Conservation (phyloP, 2,888 invertebrate species). For the Allacma fusca region DNA sequence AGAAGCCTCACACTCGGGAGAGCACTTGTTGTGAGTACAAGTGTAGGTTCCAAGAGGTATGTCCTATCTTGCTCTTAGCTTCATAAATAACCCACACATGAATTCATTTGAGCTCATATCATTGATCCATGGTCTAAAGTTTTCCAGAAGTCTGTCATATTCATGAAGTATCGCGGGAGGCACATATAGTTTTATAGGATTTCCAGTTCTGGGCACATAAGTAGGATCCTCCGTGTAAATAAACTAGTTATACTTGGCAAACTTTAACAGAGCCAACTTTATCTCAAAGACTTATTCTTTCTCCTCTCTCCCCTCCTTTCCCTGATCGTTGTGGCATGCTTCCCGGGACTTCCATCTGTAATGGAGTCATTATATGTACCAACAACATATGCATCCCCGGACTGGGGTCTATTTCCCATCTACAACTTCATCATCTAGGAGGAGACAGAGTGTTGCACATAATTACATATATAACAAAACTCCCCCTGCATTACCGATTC, state of each 20-base stretch:
- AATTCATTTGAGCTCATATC: slow-evolving; percentile 10
- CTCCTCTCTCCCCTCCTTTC: not conserved
- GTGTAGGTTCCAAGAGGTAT: not conserved
- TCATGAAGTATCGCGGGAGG: not conserved
- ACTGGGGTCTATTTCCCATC: no score
- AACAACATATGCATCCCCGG: not conserved
- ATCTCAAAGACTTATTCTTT: not conserved
- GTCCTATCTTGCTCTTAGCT: not conserved
- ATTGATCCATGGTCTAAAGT: slow-evolving; percentile 2
- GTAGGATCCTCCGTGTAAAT: not conserved
- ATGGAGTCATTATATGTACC: not conserved
- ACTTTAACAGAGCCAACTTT: slow-evolving; percentile 6
- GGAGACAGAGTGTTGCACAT: no score
- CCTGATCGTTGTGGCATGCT: not conserved
- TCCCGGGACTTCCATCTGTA: not conserved
- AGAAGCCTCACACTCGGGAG: not conserved
- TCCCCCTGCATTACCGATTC: no score
- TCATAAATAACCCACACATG: slow-evolving; percentile 18
- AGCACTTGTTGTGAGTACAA: not conserved
- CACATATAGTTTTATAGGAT: not conserved
- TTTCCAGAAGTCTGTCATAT: slow-evolving; percentile 10
- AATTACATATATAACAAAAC: no score
- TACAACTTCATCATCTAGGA: no score
- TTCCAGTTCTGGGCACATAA: not conserved
- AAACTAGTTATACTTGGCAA: slow-evolving; percentile 14